Evolutionary conservation across 2,797 vertebrate genomes (phyloP).

Genomic region (Smutsia temminckii): DNA sequence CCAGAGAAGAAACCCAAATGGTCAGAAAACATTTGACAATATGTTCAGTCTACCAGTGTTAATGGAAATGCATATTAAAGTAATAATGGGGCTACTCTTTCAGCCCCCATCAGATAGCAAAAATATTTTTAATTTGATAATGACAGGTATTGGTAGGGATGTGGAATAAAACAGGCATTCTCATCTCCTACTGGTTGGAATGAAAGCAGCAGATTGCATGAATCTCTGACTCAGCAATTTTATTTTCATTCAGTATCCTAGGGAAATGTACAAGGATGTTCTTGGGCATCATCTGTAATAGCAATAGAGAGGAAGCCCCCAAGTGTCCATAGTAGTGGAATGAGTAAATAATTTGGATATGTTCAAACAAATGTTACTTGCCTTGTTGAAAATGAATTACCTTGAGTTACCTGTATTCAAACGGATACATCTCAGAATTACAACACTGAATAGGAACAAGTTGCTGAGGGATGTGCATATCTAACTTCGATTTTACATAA

Average conservation of each 20-base stretch:
- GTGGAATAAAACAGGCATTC: not conserved
- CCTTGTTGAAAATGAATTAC: not conserved
- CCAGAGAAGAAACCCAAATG: not conserved
- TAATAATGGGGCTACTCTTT: not conserved
- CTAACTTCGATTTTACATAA: not conserved
- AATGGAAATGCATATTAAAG: not conserved
- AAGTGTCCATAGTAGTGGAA: not conserved
- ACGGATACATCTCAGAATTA: not conserved
- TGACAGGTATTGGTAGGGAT: not conserved
- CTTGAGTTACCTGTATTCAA: not conserved
- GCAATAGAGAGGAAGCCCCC: not conserved
- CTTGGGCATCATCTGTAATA: not conserved
- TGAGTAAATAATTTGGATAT: not conserved
- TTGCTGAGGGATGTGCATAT: not conserved
- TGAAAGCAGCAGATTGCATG: not conserved
- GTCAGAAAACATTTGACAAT: not conserved
- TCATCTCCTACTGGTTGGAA: not conserved
- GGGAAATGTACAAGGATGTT: not conserved
- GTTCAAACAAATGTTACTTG: not conserved
- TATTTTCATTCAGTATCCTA: not conserved
- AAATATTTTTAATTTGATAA: not conserved
- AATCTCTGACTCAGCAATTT: not conserved
- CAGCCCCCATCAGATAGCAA: not conserved
- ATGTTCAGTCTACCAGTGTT: not conserved
- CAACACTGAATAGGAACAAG: not conserved